phyloP scores from a whole-genome alignment of 2,113 vertebrate genomes.

The Beaufortia kweichowensis region DNA sequence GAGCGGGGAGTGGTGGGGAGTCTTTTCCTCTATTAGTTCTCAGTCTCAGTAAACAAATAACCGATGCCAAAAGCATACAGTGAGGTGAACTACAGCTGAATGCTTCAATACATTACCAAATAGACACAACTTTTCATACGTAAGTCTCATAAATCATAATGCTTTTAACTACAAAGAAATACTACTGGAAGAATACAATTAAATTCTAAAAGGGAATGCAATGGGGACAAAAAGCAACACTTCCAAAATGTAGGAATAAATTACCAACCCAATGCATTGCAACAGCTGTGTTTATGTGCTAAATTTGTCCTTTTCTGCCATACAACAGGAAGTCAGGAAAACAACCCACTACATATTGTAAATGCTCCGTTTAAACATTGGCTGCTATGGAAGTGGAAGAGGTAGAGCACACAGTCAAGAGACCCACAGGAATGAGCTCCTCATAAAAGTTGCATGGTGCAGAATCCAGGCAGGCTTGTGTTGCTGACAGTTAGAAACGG shows the following conservation, averaged over 20 bases:
- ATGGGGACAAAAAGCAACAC: conserved; percentile 42
- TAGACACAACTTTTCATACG: too few relatives aligned
- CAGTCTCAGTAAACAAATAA: conserved; percentile 10
- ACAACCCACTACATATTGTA: conserved; percentile 55
- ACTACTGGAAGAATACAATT: neutral
- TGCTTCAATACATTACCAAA: neutral
- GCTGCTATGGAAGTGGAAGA: conserved; percentile 34
- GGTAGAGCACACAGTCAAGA: conserved; percentile 61
- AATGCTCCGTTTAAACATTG: conserved; percentile 40
- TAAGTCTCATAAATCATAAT: too few relatives aligned
- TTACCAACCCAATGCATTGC: conserved; percentile 58
- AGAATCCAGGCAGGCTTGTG: conserved; percentile 33
- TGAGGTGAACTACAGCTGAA: neutral
- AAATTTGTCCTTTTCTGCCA: conserved; percentile 56
- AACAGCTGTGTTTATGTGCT: conserved; percentile 54
- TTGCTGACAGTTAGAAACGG: neutral
- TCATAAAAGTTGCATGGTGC: conserved; percentile 68
- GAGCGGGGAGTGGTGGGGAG: too few relatives aligned
- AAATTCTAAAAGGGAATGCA: neutral
- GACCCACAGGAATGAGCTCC: conserved; percentile 63
- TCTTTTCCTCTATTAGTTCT: neutral
- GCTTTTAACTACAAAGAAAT: too few relatives aligned
- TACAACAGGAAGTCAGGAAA: conserved; percentile 46
- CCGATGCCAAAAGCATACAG: neutral
- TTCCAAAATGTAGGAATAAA: conserved; percentile 71